Evolutionary conservation across 2,113 vertebrate genomes (phyloP).

Genomic region (Laterallus jamaicensis): DNA sequence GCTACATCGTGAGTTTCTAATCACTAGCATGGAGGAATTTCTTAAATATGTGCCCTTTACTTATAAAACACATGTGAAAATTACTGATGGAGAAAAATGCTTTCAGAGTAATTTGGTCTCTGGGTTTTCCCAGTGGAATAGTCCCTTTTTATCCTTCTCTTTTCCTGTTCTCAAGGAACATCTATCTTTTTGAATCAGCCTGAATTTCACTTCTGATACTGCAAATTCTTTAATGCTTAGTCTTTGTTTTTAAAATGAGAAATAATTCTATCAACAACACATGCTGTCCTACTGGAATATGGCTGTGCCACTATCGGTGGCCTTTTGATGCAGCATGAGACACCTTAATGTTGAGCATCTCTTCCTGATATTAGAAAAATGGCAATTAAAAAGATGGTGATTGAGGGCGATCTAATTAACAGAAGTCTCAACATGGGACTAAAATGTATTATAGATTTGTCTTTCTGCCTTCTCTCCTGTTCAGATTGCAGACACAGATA

Average conservation of each 20-base stretch:
- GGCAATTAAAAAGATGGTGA: constrained; percentile 12
- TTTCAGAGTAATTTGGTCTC: neutral
- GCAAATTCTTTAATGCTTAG: neutral
- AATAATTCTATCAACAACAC: neutral
- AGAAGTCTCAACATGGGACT: neutral
- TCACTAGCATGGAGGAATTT: neutral
- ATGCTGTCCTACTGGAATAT: neutral
- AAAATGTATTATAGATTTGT: neutral
- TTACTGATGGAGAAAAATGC: neutral
- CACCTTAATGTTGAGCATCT: neutral
- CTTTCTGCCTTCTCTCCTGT: neutral
- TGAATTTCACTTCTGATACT: neutral
- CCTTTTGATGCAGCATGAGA: neutral
- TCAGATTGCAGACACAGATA: neutral
- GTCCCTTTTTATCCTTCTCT: neutral
- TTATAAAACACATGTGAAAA: neutral
- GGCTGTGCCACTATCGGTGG: neutral
- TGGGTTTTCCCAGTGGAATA: neutral
- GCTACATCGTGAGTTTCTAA: constrained; percentile 24
- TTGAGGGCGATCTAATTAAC: neutral
- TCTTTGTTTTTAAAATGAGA: neutral
- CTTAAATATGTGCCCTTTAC: neutral
- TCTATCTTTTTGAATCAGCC: neutral
- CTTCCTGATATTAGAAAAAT: neutral
- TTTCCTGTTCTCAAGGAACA: neutral